Conservation (phyloP, 2,113 vertebrate genomes). For the Ammodramus savannarum region DNA sequence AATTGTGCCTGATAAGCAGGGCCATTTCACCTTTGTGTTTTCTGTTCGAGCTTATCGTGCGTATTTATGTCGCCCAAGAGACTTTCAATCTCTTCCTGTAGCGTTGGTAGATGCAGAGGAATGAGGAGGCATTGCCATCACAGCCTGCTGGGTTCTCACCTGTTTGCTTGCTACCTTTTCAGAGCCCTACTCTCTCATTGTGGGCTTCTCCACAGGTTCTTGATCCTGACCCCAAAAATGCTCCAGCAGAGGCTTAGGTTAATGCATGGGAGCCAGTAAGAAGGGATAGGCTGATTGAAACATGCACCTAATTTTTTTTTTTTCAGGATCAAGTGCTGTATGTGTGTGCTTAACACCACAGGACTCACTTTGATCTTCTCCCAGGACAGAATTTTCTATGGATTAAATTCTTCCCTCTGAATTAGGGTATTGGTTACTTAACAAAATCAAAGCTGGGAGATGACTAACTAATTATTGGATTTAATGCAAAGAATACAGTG, state of each 20-base stretch:
- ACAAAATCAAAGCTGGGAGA: constrained; percentile 1
- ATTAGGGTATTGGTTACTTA: not conserved
- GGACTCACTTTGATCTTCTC: constrained; percentile 35
- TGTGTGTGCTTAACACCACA: not conserved
- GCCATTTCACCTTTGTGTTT: constrained; percentile 34
- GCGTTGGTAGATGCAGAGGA: not conserved
- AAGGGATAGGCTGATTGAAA: not conserved
- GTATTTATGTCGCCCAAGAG: not conserved
- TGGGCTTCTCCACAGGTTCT: not conserved
- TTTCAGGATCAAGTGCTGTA: not conserved
- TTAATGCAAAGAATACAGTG: not conserved
- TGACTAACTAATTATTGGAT: not conserved
- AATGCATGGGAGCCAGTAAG: not conserved
- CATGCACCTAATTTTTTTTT: not conserved
- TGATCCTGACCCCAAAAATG: not conserved
- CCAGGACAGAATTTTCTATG: not conserved
- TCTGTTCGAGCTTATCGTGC: not conserved
- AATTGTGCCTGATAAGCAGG: constrained; percentile 41
- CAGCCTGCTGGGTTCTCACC: not conserved
- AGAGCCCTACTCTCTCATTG: not conserved
- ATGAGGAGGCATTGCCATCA: not conserved
- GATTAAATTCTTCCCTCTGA: constrained; percentile 4
- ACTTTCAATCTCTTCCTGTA: not conserved
- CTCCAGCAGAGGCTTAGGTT: not conserved
- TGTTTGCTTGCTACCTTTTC: not conserved